A percentile compares a stretch with the other conserved stretches of the same genome.
phyloP scores from a whole-genome alignment of 2,113 vertebrate species.

The Paradoxurus hermaphroditus region DNA sequence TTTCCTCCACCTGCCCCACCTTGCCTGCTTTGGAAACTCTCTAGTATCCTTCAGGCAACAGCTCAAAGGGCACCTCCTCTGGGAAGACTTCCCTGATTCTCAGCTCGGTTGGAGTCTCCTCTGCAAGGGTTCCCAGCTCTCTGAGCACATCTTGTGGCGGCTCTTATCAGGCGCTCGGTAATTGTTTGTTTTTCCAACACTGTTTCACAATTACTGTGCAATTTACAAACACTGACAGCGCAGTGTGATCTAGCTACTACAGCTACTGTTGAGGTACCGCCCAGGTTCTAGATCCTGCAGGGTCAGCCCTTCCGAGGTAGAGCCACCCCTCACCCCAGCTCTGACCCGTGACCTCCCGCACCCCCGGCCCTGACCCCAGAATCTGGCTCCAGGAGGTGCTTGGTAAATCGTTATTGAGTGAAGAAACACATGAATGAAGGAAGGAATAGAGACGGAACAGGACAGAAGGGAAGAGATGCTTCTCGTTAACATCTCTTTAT shows the following conservation, averaged over 20 bases:
- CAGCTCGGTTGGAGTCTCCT: neutral
- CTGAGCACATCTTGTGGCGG: neutral
- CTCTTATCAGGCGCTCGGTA: constrained; percentile 51
- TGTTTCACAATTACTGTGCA: constrained; percentile 57
- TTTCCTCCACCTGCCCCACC: neutral
- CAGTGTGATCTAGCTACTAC: neutral
- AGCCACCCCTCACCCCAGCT: neutral
- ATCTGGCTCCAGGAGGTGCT: neutral
- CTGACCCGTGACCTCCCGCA: neutral
- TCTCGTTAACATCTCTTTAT: constrained; percentile 72
- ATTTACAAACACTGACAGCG: constrained; percentile 45
- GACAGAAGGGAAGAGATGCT: constrained; percentile 63
- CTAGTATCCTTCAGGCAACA: neutral
- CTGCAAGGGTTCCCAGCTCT: fast-evolving
- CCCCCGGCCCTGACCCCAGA: neutral
- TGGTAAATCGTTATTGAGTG: neutral
- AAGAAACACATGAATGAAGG: neutral
- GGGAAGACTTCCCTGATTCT: neutral
- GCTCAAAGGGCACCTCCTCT: neutral
- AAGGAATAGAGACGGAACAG: neutral
- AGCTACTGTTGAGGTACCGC: neutral
- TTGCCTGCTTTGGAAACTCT: neutral
- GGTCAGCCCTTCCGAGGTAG: neutral
- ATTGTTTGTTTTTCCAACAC: constrained; percentile 65
- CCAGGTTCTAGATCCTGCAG: neutral